Base-by-base conservation (phyloP, 2,888 invertebrate species). In the Strigamia crassipes region DNA sequence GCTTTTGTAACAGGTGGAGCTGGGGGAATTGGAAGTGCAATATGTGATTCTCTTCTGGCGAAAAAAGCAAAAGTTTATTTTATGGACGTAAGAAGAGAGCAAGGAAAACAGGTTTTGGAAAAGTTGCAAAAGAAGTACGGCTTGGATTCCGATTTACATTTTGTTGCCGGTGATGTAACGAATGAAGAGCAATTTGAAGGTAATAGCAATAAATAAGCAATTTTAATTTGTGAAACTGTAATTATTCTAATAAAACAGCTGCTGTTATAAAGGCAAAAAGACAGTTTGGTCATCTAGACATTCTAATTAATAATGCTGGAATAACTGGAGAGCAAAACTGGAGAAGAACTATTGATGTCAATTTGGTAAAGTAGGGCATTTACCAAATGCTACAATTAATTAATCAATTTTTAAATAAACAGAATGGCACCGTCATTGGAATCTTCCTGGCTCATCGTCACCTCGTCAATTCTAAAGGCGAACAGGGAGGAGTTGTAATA, bases 291-390 rank as follows among this genome's bases (percentile, higher is more conserved):
- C 77, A 77, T 77, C 31, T 77, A 18, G 77, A 77, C 23, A 77
- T 77, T 31, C 77, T 77, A 8, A 77, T 77, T 15, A 77, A 77
- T 31, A 77, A 77, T 77, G 23, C 77, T 10, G 77, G 77, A 21
- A 77, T 77, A 15, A 31, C 27, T 27, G 77, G 77, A 23, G 77
- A 77, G 23, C 13, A 21, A 21, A 31, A 77, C 31, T 77, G 77
- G 77, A 31, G 8, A 21, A 23, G 23, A 77, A 23, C 31, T 5
- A 77, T 73, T 27, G 73, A 73, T 23, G 31, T 77, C 23, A 77
- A 77, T 77, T 23, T 77, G 23, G 77, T 77, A 31, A 77, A 77
- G 12, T 51, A 51, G 4, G 0, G 6, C 8, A 51, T 18, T 51
- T 13, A 18, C 1, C 8, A 51, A 18, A 51, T 13, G 8, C 18